Conservation (phyloP, 2,797 vertebrate species). For the Peromyscus nudipes region DNA sequence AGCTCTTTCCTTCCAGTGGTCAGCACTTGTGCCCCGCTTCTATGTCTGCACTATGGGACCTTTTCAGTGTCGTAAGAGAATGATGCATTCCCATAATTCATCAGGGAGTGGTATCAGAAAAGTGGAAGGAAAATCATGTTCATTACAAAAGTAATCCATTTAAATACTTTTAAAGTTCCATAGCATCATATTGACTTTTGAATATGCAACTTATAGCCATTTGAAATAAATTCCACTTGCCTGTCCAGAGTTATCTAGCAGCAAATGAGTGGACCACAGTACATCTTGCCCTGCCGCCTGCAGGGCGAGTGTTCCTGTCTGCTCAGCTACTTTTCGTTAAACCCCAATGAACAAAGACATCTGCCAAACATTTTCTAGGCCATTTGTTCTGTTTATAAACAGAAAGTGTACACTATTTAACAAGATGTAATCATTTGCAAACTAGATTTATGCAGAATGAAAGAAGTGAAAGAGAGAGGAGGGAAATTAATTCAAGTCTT, state of each 20-base stretch:
- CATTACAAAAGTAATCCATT: conserved; percentile 45
- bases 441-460: conserved; percentile 67
- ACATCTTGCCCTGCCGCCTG: not conserved
- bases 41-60: not conserved
- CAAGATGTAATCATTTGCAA: conserved; percentile 76
- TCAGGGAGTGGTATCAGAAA: not conserved
- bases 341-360: conserved; percentile 63
- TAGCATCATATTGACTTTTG: conserved; percentile 22
- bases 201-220: not conserved
- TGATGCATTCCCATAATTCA: not conserved
- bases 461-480: conserved; percentile 47
- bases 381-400: conserved; percentile 88
- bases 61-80: conserved; percentile 36
- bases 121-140: not conserved
- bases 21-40: not conserved
- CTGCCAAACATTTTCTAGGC: conserved; percentile 83
- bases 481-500: conserved; percentile 67
- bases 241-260: not conserved
- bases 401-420: conserved; percentile 86
- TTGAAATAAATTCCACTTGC: conserved; percentile 12
- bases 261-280: not conserved
- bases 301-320: not conserved
- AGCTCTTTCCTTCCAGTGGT: not conserved
- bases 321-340: conserved; percentile 39
- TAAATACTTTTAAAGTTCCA: not conserved